phyloP scores from a whole-genome alignment of 2,888 invertebrate genomes.

The Drosophila macrospina region DNA sequence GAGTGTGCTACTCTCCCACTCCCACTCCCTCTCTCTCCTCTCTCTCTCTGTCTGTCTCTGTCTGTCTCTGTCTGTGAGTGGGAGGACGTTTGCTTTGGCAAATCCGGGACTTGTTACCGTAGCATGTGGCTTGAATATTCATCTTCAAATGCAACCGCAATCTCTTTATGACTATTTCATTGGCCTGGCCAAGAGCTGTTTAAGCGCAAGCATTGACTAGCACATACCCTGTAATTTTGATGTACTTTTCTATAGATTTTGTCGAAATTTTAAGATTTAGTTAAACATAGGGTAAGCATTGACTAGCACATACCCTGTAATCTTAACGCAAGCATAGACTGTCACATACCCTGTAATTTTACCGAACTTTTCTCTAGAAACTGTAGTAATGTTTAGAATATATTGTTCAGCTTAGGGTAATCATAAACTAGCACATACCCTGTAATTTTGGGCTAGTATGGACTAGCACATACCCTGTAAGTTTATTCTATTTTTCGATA shows the following conservation, averaged over 20 bases:
- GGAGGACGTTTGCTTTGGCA: constrained; percentile 12
- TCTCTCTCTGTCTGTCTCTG: neutral
- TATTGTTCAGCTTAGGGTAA: neutral
- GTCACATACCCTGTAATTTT: too few species aligned
- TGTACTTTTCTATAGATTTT: neutral
- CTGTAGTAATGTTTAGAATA: too few species aligned
- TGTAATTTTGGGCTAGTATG: neutral
- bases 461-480: too few species aligned
- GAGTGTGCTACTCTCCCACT: neutral
- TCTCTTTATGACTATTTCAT: constrained; percentile 23
- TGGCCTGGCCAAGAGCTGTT: neutral
- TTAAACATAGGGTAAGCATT: too few species aligned
- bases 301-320: too few species aligned
- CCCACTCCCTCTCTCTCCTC: neutral
- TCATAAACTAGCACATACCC: neutral
- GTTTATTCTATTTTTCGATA: too few species aligned
- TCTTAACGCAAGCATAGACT: too few species aligned
- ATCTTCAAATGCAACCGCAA: constrained; percentile 21
- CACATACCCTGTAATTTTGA: neutral
- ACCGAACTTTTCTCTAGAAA: too few species aligned
- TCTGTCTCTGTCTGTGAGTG: too few species aligned
- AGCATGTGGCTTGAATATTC: constrained; percentile 40
- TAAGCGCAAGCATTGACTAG: neutral
- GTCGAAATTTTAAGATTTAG: too few species aligned
- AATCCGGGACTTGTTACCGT: constrained; percentile 21